phyloP scores from a whole-genome alignment of 2,797 vertebrate species.

The Acanthurus tractus region DNA sequence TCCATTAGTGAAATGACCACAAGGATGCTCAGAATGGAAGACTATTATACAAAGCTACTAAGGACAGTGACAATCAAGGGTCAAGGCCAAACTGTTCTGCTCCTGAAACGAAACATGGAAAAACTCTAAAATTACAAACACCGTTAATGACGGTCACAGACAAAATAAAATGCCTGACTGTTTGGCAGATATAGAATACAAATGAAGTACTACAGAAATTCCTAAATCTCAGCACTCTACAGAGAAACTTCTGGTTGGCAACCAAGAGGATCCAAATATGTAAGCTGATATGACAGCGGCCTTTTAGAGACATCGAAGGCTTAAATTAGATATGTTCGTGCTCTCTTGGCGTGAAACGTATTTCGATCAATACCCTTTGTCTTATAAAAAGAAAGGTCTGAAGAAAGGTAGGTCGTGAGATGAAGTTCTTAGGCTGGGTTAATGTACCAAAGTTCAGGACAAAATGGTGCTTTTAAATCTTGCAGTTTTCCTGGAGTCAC shows the following conservation, averaged over 20 bases:
- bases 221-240: background rate
- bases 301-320: too few relatives aligned
- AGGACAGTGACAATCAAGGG: constrained; percentile 11
- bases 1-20: constrained; percentile 32
- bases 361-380: too few relatives aligned
- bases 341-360: too few relatives aligned
- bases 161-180: background rate
- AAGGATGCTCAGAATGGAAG: constrained; percentile 11
- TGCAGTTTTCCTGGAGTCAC: too few relatives aligned
- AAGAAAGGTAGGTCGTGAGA: too few relatives aligned
- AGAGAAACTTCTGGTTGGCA: background rate
- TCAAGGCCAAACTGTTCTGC: constrained; percentile 16
- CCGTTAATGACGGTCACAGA: background rate
- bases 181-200: background rate
- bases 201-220: background rate
- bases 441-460: too few relatives aligned
- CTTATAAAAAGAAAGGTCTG: too few relatives aligned
- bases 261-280: background rate
- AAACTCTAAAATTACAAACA: background rate
- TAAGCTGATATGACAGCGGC: background rate
- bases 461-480: too few relatives aligned
- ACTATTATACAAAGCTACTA: background rate
- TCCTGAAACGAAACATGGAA: background rate
- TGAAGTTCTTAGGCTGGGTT: too few relatives aligned
- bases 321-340: too few relatives aligned